Conservation (phyloP, 1,140 invertebrate species). For the Zaprionus capensis region DNA sequence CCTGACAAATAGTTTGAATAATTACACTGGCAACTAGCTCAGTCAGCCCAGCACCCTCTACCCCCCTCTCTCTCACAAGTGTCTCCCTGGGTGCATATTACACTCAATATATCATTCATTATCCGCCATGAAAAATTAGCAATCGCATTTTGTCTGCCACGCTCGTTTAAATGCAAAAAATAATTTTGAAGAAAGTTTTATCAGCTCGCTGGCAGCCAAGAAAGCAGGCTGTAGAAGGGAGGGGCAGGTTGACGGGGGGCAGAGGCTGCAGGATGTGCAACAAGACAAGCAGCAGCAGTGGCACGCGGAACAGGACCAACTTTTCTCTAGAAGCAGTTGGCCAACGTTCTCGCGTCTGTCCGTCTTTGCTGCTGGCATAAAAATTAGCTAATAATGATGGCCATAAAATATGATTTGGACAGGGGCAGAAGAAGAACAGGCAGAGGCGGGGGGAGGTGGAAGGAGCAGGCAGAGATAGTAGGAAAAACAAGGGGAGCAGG, state of each 20-base stretch:
- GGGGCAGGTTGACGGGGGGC: neutral
- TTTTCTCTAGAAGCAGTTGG: constrained; percentile 48
- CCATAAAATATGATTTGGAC: constrained; percentile 78
- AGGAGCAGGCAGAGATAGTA: neutral
- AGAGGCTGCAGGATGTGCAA: constrained; percentile 55
- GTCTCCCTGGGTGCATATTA: constrained; percentile 38
- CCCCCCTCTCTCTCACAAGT: neutral
- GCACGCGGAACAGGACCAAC: constrained; percentile 55
- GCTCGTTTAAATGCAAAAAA: constrained; percentile 69
- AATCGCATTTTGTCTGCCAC: constrained; percentile 75
- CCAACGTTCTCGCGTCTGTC: neutral
- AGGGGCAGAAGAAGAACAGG: neutral
- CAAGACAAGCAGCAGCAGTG: constrained; percentile 56
- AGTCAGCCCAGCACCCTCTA: constrained; percentile 20
- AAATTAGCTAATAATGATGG: constrained; percentile 82
- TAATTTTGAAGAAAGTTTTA: constrained; percentile 70
- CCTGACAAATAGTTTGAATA: constrained; percentile 80
- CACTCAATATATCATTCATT: constrained; percentile 80
- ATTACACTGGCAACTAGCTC: constrained; percentile 60
- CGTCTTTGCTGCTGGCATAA: constrained; percentile 53
- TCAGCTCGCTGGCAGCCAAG: constrained; percentile 62
- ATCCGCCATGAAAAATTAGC: constrained; percentile 80
- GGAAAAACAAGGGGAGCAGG: neutral
- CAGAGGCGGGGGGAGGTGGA: no score
- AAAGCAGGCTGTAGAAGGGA: constrained; percentile 9